Evolutionary conservation across 2,797 vertebrate genomes (phyloP).

Genomic region (Lagodon rhomboides): DNA sequence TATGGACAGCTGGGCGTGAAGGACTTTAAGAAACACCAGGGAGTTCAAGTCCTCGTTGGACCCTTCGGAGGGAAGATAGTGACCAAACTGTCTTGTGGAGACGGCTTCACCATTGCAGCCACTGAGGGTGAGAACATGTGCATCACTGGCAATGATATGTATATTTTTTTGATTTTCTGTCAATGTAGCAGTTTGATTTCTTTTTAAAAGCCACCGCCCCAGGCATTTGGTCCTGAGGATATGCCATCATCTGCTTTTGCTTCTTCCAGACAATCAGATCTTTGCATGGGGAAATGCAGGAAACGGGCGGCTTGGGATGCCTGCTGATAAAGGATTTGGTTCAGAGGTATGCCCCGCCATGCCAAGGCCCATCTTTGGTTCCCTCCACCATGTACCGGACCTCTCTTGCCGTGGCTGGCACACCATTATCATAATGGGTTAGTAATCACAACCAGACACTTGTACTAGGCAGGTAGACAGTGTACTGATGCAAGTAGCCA

Average conservation of each 20-base stretch:
- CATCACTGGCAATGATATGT: neutral
- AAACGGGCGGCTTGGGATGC: constrained; percentile 97
- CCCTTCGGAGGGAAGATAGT: constrained; percentile 95
- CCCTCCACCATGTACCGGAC: constrained; percentile 96
- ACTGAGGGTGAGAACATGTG: constrained; percentile 89
- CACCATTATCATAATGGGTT: constrained; percentile 97
- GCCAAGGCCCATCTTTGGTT: constrained; percentile 98
- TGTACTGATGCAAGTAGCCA: neutral
- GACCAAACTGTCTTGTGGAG: constrained; percentile 95
- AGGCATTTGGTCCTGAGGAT: neutral
- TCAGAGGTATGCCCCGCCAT: constrained; percentile 97
- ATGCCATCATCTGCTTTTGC: neutral
- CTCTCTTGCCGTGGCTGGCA: constrained; percentile 97
- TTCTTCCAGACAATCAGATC: constrained; percentile 94
- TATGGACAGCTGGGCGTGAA: constrained; percentile 97
- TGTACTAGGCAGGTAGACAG: neutral
- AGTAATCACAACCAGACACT: constrained; percentile 63
- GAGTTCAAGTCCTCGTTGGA: constrained; percentile 94
- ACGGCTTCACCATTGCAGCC: constrained; percentile 97
- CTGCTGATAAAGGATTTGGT: constrained; percentile 93
- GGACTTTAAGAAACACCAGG: constrained; percentile 95
- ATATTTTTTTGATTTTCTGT: neutral
- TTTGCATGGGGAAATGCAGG: constrained; percentile 99
- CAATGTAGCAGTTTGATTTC: neutral
- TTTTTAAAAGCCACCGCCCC: neutral